phyloP scores from a whole-genome alignment of 2,113 vertebrate genomes.

The Ancistrus triradiatus region DNA sequence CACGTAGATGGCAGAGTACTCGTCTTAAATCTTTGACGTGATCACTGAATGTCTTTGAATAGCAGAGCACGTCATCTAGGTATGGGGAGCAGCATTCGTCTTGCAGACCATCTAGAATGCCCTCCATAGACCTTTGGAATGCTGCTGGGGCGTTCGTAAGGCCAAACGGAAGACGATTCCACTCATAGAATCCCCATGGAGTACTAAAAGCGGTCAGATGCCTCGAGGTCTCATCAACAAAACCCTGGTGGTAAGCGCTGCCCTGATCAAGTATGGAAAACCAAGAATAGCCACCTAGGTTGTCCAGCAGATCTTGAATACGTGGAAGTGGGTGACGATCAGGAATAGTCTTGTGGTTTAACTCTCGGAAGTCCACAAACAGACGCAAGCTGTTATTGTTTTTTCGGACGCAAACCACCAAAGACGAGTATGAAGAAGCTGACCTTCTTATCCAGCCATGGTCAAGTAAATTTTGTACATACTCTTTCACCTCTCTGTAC shows the following conservation, averaged over 20 bases:
- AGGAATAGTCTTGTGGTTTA: neutral
- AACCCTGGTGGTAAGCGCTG: conserved; percentile 26
- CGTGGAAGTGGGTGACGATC: neutral
- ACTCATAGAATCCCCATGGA: conserved; percentile 13
- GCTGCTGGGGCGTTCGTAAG: neutral
- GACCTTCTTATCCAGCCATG: neutral
- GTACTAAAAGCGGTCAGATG: conserved; percentile 10
- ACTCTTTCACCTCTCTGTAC: no score
- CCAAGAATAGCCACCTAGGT: neutral
- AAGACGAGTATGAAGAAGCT: neutral
- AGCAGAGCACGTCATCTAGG: neutral
- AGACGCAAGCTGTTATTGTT: no score
- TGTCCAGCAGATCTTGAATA: conserved; percentile 17
- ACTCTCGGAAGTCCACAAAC: neutral
- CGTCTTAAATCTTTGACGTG: neutral
- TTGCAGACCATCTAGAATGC: neutral
- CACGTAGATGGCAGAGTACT: neutral
- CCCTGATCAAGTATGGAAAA: no score
- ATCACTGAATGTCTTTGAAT: neutral
- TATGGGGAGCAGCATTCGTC: conserved; percentile 15
- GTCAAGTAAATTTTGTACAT: no score
- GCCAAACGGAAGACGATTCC: neutral
- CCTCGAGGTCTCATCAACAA: neutral
- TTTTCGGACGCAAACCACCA: neutral
- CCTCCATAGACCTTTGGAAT: conserved; percentile 13